Conservation (phyloP, 2,797 vertebrate species). For the Chelonia mydas region DNA sequence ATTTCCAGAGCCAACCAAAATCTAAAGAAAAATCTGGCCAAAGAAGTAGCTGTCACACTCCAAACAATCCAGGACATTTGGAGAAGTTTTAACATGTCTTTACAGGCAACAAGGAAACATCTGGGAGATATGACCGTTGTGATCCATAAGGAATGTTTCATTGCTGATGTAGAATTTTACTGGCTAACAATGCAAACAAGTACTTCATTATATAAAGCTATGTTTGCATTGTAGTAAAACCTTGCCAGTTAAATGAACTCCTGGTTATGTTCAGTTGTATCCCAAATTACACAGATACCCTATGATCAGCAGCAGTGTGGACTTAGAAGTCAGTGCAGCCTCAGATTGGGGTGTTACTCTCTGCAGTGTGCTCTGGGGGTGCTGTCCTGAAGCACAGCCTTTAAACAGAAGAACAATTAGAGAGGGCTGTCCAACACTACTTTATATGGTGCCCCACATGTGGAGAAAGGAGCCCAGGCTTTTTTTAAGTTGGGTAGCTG, state of each 20-base stretch:
- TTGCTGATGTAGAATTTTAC: slow-evolving; percentile 42
- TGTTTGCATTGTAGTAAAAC: not conserved
- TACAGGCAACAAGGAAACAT: slow-evolving; percentile 59
- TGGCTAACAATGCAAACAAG: slow-evolving; percentile 37
- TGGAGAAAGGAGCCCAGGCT: not conserved
- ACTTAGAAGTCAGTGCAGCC: not conserved
- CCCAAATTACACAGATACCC: not conserved
- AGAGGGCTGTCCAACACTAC: not conserved
- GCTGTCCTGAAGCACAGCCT: not conserved
- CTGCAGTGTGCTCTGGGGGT: not conserved
- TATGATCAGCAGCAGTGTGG: not conserved
- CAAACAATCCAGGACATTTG: slow-evolving; percentile 64
- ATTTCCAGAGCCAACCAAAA: slow-evolving; percentile 53
- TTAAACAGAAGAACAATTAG: not conserved
- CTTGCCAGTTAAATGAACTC: not conserved
- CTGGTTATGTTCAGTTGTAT: not conserved
- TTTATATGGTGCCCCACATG: not conserved
- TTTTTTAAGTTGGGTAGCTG: not conserved
- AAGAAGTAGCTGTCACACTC: slow-evolving; percentile 51
- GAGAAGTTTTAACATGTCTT: slow-evolving; percentile 67
- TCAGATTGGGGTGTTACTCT: not conserved
- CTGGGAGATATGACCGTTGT: slow-evolving; percentile 62
- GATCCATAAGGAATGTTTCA: slow-evolving; percentile 49
- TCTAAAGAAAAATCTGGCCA: slow-evolving; percentile 56
- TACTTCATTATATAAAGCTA: not conserved